Base-by-base conservation (phyloP, 2,888 invertebrate genomes). In the Meloe dianella region DNA sequence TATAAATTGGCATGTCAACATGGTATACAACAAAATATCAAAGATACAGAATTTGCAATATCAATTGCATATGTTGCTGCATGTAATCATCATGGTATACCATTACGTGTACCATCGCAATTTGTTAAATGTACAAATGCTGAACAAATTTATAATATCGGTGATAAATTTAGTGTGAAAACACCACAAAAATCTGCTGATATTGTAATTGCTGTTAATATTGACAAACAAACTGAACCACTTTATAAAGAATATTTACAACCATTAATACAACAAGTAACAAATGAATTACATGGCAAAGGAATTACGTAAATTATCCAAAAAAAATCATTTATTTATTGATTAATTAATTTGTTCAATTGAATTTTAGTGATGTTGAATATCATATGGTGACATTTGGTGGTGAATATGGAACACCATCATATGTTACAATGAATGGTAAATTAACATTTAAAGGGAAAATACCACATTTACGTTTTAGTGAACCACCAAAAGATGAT, bases 101-200 rank as follows among this genome's bases (percentile, higher is more conserved):
- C 87, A 0, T 86, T 91, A 0, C 79, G 82, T 0, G 73, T 93
- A 60, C 96, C 96, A 0, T 71, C 85, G 0, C 84, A 85, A 12
- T 95, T 94, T 79, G 86, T 81, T 24, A 80, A 78, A 71, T 88
- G 88, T 77, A 80, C 81, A 58, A 85, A 86, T 60, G 82, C 85
- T 6, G 84, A 84, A 6, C 76, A 80, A 66, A 67, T 78, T 1
- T 81, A 86, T 35, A 82, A 84, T 5, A 73, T 91, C 0, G 91
- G 89, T 0, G 90, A 92, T 14, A 84, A 81, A 20, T 91, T 90
- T 80, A 88, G 88, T 61, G 85, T 90, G 0, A 90, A 90, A 75
- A 79, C 88, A 29, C 93, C 93, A 0, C 87, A 86, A 69, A 91
- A 91, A 69, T 88, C 93, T 70, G 95, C 94, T 1, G 96, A 96